These are phyloP conservation scores for Enteromius treurensis DNA, from an alignment of 2,797 vertebrate genomes.

Conservation along the genomic window DNA sequence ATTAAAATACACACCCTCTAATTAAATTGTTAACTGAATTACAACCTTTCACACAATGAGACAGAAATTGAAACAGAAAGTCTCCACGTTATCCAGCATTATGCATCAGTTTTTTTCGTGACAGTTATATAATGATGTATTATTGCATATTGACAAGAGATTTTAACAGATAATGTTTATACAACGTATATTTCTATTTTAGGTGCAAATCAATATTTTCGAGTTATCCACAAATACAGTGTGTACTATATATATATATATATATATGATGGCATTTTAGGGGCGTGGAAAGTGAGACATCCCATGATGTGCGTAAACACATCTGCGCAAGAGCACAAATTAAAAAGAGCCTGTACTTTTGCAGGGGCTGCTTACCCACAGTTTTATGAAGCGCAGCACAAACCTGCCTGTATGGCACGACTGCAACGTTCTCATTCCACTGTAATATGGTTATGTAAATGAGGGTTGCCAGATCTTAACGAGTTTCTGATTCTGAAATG, in stretches of 20 bases:
- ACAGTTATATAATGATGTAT: not conserved
- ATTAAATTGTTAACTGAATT: not conserved
- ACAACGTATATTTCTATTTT: not conserved
- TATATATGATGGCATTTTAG: not conserved
- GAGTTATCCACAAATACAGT: not conserved
- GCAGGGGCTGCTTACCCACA: not conserved
- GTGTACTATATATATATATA: no score
- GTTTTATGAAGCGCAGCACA: not conserved
- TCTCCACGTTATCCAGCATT: not conserved
- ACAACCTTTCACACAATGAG: not conserved
- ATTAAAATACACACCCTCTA: not conserved
- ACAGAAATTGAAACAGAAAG: not conserved
- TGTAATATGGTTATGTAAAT: slow-evolving; percentile 33
- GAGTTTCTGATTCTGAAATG: slow-evolving; percentile 12
- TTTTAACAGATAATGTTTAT: not conserved
- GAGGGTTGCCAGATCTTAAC: slow-evolving; percentile 12
- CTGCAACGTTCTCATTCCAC: slow-evolving; percentile 14
- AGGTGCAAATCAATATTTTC: not conserved
- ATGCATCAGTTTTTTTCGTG: not conserved
- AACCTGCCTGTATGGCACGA: not conserved
- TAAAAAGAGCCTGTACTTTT: not conserved
- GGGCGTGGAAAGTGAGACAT: not conserved
- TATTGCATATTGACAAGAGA: not conserved
- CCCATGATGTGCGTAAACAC: not conserved
- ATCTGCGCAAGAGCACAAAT: slow-evolving; percentile 1